Evolutionary conservation across 2,797 vertebrate species (phyloP).

Genomic region (Luscinia megarhynchos): DNA sequence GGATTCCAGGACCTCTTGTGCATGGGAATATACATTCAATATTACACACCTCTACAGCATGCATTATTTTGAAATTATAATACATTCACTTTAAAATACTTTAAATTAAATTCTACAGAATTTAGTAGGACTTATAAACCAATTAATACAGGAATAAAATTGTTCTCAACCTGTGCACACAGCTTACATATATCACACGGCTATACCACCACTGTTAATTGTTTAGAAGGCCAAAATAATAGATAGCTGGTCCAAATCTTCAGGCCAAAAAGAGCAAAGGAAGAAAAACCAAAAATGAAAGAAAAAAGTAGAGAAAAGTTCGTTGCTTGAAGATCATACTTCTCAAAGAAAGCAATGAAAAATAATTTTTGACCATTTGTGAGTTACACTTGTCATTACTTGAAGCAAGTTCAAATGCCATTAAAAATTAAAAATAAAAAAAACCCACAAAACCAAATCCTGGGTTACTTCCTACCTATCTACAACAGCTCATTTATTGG

Average conservation of each 20-base stretch:
- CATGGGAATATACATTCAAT: not conserved
- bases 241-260: not conserved
- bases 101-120: not conserved
- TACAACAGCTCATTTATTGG: not conserved
- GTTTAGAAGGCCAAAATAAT: not conserved
- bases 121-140: not conserved
- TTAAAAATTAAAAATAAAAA: not conserved
- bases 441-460: not conserved
- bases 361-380: not conserved
- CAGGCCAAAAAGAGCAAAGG: not conserved
- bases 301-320: not conserved
- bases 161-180: not conserved
- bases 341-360: not conserved
- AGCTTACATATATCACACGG: not conserved
- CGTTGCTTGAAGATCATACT: not conserved
- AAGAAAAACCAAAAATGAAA: not conserved
- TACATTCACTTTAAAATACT: not conserved
- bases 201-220: not conserved
- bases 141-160: not conserved
- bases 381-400: not conserved
- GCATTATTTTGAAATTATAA: not conserved
- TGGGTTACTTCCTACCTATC: not conserved
- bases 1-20: not conserved
- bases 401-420: not conserved
- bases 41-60: not conserved